These are phyloP conservation scores for Stigmatopora argus DNA, from an alignment of 2,113 vertebrate genomes.

Conservation along the genomic window DNA sequence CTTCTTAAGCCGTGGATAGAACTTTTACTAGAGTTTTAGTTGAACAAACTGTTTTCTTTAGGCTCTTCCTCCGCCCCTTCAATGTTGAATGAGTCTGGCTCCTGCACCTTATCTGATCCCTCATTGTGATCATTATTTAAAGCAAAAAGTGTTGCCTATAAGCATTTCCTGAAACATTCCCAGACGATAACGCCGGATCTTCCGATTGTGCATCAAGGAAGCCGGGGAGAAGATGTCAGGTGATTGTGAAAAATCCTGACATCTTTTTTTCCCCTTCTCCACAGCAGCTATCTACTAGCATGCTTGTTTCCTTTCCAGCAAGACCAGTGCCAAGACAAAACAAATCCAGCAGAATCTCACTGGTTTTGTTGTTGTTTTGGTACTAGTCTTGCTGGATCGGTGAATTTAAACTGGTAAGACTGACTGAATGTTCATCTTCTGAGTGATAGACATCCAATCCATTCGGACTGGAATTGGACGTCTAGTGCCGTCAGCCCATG, in stretches of 20 bases:
- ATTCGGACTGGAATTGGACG: too few relatives aligned
- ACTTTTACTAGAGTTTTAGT: neutral
- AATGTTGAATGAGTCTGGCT: constrained; percentile 55
- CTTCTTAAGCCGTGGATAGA: neutral
- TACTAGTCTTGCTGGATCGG: too few relatives aligned
- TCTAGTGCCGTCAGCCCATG: too few relatives aligned
- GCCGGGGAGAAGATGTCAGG: constrained; percentile 26
- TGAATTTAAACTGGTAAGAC: too few relatives aligned
- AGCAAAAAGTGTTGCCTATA: constrained; percentile 44
- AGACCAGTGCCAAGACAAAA: too few relatives aligned
- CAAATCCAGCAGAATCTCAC: too few relatives aligned
- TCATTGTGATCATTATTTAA: constrained; percentile 69
- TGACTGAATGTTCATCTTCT: too few relatives aligned
- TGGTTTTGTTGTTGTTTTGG: too few relatives aligned
- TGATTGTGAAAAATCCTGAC: constrained; percentile 18
- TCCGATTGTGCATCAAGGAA: constrained; percentile 43
- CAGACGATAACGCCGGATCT: constrained; percentile 57
- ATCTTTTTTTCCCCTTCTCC: neutral
- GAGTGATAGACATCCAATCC: too few relatives aligned
- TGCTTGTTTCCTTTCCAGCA: too few relatives aligned
- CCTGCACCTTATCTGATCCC: constrained; percentile 60
- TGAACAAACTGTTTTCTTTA: constrained; percentile 54
- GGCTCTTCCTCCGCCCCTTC: constrained; percentile 38
- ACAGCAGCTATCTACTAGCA: too few relatives aligned
- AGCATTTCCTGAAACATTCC: constrained; percentile 56